Base-by-base conservation (phyloP, 2,888 invertebrate species). In the Diplolepis rosae region DNA sequence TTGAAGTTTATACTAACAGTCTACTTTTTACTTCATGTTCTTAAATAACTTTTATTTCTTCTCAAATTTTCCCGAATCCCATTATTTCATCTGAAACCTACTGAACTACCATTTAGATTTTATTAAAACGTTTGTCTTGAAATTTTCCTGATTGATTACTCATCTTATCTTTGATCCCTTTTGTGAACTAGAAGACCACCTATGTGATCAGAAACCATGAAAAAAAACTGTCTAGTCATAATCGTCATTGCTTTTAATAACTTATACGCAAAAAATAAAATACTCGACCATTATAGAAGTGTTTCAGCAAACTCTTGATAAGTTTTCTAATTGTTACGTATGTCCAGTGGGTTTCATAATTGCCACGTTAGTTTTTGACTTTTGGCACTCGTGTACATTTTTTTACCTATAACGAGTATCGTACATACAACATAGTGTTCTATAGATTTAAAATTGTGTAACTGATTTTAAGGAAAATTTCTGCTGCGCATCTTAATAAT, bases 231-330 rank as follows among this genome's bases (percentile, higher is more conserved):
- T 32, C 18, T 54, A 35, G 54, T 56, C 56, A 56, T 56, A 22
- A 56, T 56, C 22, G 54, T 35, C 56, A 56, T 56, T 24, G 56
- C 35, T 56, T 56, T 56, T 56, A 56, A 56, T 56, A 56, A 35
- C 56, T 22, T 32, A 35, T 13, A 56, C 18, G 32, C 1, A 52
- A 7, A 56, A 56, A 56, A 56, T 56, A 56, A 11, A 56, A 32
- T 56, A 22, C 50, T 50, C 9, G 32, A 18, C 22, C 32, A 18
- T 56, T 56, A 56, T 35, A 35, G 18, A 56, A 35, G 56, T 1
- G 18, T 22, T 56, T 56, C 15, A 54, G 32, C 22, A 22, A 18
- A 32, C 22, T 52, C 15, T 56, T 35, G 22, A 54, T 4, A 32
- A 7, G 22, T 56, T 56, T 35, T 11, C 18, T 13, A 56, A 56